phyloP scores from a whole-genome alignment of 2,113 vertebrate species.

The Emydocephalus ijimae region DNA sequence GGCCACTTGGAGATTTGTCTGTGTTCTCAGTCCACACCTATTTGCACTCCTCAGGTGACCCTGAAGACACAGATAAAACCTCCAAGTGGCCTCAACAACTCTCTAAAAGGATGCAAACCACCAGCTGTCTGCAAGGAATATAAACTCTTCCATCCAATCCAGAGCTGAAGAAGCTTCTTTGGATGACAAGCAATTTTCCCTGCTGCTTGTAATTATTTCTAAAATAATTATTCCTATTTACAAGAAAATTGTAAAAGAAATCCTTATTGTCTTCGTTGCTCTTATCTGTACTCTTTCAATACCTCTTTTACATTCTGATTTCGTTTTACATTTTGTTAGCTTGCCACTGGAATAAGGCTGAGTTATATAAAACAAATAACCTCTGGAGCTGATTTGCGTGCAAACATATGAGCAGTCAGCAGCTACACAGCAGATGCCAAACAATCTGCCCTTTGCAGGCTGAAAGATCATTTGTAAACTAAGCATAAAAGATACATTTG shows the following conservation, averaged over 20 bases:
- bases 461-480: background rate
- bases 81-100: too few species aligned
- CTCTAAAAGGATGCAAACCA: too few species aligned
- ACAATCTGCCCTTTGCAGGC: background rate
- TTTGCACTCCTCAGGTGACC: too few species aligned
- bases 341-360: background rate
- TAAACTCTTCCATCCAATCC: too few species aligned
- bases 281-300: background rate
- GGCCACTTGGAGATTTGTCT: too few species aligned
- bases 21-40: too few species aligned
- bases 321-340: background rate
- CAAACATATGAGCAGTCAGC: background rate
- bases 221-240: background rate
- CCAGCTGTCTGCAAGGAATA: too few species aligned
- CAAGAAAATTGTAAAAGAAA: too few species aligned
- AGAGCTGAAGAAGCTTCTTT: too few species aligned
- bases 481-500: background rate
- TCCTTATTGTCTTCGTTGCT: background rate
- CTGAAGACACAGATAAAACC: too few species aligned
- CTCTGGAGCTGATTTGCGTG: background rate
- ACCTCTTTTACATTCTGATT: background rate
- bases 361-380: background rate
- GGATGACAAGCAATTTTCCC: background rate
- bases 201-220: background rate
- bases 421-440: background rate